Evolutionary conservation across 2,888 invertebrate species (phyloP).

Genomic region (Drosophila anomelani): DNA sequence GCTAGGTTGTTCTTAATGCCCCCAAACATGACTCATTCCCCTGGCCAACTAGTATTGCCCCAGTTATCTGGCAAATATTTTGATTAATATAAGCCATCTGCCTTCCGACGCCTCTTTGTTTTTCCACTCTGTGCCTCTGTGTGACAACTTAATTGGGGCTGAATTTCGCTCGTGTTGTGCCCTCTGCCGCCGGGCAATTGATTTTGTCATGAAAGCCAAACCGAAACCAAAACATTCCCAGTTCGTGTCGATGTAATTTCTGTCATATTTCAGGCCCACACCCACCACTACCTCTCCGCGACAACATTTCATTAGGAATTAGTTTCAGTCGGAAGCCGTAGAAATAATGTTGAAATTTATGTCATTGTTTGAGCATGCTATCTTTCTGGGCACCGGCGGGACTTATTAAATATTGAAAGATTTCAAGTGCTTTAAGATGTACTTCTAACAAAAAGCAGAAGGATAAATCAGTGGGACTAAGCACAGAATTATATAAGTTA

Average conservation of each 20-base stretch:
- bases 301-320: not conserved
- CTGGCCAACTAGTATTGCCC: conserved; percentile 23
- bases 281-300: conserved; percentile 1
- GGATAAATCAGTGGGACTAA: too few relatives aligned
- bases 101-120: not conserved
- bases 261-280: conserved; percentile 32
- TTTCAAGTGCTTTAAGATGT: not conserved
- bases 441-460: not conserved
- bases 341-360: conserved; percentile 19
- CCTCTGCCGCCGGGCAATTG: conserved; percentile 50
- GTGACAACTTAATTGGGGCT: conserved; percentile 46
- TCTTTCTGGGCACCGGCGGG: not conserved
- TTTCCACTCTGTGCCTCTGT: not conserved
- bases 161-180: conserved; percentile 22
- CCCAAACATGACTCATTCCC: conserved; percentile 13
- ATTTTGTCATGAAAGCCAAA: conserved; percentile 57
- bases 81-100: conserved; percentile 8
- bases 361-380: not conserved
- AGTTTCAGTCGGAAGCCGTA: conserved; percentile 27
- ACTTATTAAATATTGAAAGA: not conserved
- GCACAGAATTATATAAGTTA: too few relatives aligned
- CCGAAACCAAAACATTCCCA: conserved; percentile 34
- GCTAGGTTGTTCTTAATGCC: conserved; percentile 4
- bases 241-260: conserved; percentile 29
- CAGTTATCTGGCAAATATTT: conserved; percentile 12